Percentiles rank a stretch among this genome's conserved stretches.
phyloP scores from a whole-genome alignment of 2,888 invertebrate genomes.

The Sinelater perroti region DNA sequence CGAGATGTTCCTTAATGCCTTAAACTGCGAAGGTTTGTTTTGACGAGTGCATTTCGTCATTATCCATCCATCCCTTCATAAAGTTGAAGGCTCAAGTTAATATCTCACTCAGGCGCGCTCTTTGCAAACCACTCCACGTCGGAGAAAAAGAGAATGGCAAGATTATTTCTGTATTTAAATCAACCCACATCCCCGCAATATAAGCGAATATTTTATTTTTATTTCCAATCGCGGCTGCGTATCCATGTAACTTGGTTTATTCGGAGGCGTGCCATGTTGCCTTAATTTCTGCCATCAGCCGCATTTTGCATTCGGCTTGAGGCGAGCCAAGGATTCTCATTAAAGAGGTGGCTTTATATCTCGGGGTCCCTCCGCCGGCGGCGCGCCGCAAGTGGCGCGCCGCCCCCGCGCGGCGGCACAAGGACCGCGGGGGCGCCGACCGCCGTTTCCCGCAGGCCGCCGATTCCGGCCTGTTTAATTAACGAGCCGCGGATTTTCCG shows the following conservation, averaged over 20 bases:
- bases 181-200: constrained; percentile 45
- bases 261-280: constrained; percentile 50
- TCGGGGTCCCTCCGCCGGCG: no score
- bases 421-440: background rate
- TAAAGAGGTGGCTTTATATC: constrained; percentile 32
- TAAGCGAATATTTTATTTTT: constrained; percentile 50
- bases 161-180: constrained; percentile 42
- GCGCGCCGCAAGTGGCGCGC: no score
- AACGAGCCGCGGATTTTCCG: background rate
- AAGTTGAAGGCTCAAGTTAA: no score
- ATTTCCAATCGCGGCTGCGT: constrained; percentile 52
- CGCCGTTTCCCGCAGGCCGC: background rate
- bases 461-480: background rate
- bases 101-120: no score
- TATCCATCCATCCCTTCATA: no score
- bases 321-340: constrained; percentile 37
- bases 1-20: no score
- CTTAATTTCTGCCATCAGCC: constrained; percentile 52
- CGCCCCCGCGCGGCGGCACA: background rate
- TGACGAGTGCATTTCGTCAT: no score
- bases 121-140: no score
- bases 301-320: constrained; percentile 49
- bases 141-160: constrained; percentile 17
- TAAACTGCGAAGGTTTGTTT: no score
- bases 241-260: constrained; percentile 51